Conservation (phyloP, 2,797 vertebrate species). For the Phyllotis vaccarum region DNA sequence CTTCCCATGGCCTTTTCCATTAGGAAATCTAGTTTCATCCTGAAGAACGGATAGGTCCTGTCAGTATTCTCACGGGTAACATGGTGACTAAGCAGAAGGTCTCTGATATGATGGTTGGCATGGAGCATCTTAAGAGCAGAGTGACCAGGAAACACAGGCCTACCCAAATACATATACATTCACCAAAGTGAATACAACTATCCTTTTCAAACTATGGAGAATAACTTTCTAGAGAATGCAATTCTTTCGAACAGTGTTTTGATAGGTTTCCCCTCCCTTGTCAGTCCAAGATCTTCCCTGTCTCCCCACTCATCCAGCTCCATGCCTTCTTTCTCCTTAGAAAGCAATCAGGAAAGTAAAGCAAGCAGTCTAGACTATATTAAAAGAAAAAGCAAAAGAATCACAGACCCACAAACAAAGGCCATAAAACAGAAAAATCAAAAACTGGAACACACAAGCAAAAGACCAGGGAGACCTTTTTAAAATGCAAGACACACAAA, state of each 20-base stretch:
- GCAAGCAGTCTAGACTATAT: background rate
- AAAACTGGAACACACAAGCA: background rate
- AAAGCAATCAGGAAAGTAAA: background rate
- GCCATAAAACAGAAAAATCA: background rate
- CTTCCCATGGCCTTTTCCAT: background rate
- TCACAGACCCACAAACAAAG: background rate
- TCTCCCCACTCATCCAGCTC: background rate
- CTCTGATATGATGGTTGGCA: background rate
- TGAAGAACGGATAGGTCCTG: background rate
- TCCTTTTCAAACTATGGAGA: background rate
- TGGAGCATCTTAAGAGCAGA: background rate
- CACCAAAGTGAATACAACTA: background rate
- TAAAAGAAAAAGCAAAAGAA: background rate
- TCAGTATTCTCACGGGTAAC: background rate
- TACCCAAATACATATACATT: background rate
- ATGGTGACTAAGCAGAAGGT: background rate
- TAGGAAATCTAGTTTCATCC: constrained; percentile 61
- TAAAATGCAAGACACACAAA: background rate
- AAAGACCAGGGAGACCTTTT: background rate
- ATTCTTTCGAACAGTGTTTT: background rate
- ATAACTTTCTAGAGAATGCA: background rate
- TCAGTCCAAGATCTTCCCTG: background rate
- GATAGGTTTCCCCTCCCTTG: background rate
- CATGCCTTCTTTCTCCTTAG: background rate
- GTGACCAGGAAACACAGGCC: background rate